A percentile compares a stretch with the other conserved stretches of the same genome.
Conservation (phyloP, 1,140 invertebrate genomes). For the Bombus pascuorum region DNA sequence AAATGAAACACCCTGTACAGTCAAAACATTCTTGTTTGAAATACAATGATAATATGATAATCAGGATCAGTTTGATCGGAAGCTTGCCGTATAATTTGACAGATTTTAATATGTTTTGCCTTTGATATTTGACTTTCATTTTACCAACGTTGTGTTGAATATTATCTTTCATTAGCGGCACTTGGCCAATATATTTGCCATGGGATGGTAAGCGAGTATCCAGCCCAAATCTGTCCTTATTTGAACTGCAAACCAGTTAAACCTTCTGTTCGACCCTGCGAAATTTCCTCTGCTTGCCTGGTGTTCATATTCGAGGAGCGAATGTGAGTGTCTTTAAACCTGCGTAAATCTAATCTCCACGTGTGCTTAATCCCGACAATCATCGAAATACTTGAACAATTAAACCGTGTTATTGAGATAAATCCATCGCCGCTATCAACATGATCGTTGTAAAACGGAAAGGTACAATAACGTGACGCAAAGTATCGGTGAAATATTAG, state of each 20-base stretch:
- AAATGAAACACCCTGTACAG: too few species aligned
- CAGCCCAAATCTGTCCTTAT: background rate
- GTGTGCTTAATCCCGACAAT: background rate
- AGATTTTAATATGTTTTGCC: background rate
- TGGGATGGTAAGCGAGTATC: background rate
- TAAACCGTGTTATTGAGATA: background rate
- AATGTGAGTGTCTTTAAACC: constrained; percentile 2
- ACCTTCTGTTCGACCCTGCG: background rate
- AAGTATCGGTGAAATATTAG: background rate
- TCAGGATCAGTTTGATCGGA: too few species aligned
- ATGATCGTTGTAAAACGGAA: background rate
- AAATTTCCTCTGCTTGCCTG: background rate
- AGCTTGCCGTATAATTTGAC: too few species aligned
- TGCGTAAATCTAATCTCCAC: constrained; percentile 6
- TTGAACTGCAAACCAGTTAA: background rate
- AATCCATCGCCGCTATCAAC: background rate
- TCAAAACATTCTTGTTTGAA: too few species aligned
- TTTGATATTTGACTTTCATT: background rate
- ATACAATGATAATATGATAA: too few species aligned
- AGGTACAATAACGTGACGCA: background rate
- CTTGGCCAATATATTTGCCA: background rate
- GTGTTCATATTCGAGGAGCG: background rate
- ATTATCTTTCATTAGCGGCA: background rate
- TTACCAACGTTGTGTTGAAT: background rate
- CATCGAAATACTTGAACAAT: background rate